Conservation (phyloP, 2,113 vertebrate species). For the Colinus virginianus region DNA sequence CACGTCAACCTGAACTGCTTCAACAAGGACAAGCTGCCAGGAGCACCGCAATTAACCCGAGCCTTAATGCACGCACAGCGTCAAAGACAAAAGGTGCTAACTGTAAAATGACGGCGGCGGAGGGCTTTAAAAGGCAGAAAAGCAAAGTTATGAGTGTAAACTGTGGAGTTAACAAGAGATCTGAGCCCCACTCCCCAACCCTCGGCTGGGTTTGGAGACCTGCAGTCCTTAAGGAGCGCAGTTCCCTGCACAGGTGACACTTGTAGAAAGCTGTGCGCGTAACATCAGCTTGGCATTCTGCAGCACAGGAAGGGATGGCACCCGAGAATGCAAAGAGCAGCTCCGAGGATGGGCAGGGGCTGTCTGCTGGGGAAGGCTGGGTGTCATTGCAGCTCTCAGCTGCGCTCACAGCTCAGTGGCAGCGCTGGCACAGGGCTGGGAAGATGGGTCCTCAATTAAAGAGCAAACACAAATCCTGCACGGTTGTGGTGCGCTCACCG, state of each 20-base stretch:
- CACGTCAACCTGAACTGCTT: slow-evolving; percentile 34
- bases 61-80: neutral
- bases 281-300: neutral
- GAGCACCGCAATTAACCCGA: slow-evolving; percentile 31
- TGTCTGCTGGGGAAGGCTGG: no score
- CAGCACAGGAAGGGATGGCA: neutral
- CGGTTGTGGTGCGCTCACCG: neutral
- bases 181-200: neutral
- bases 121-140: neutral
- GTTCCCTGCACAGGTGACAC: neutral
- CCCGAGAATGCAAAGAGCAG: neutral
- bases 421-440: neutral
- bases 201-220: neutral
- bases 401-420: no score
- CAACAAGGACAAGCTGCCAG: slow-evolving; percentile 48
- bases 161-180: neutral
- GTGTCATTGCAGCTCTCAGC: neutral
- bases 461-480: slow-evolving; percentile 20
- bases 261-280: neutral
- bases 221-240: neutral
- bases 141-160: neutral
- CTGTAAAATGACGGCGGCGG: neutral
- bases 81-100: neutral
- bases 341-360: neutral
- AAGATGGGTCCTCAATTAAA: neutral